phyloP scores from a whole-genome alignment of 2,888 invertebrate species.

The Schizaphis graminum region DNA sequence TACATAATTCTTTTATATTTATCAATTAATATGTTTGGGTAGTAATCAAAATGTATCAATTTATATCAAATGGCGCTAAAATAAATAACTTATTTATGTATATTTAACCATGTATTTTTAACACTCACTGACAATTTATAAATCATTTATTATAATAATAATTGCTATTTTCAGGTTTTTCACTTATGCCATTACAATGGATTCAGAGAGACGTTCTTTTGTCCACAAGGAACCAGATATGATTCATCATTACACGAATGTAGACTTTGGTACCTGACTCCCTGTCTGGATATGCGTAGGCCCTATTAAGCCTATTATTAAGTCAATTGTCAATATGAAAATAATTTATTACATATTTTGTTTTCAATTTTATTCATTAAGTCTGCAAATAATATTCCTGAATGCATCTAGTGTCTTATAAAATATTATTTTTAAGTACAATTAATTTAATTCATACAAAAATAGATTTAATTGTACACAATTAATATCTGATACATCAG shows the following conservation, averaged over 20 bases:
- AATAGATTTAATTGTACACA: background rate
- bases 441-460: background rate
- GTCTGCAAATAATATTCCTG: background rate
- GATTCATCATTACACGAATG: slow-evolving; percentile 68
- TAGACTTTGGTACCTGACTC: slow-evolving; percentile 67
- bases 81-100: background rate
- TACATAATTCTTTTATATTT: background rate
- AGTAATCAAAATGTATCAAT: background rate
- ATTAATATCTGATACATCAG: too few species aligned
- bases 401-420: background rate
- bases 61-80: background rate
- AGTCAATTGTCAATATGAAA: slow-evolving; percentile 67
- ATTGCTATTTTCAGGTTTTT: slow-evolving; percentile 69
- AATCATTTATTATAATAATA: background rate
- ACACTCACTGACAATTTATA: background rate
- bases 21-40: background rate
- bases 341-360: background rate
- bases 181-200: slow-evolving; percentile 70
- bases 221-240: slow-evolving; percentile 69
- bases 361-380: background rate
- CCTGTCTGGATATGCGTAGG: slow-evolving; percentile 39
- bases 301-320: background rate
- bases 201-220: slow-evolving; percentile 69
- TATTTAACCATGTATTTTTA: background rate
- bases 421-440: background rate